A percentile compares a stretch with the other conserved stretches of the same genome.
These are phyloP conservation scores for Monopis laevigella DNA, from an alignment of 2,888 invertebrate species.

Conservation along the genomic window DNA sequence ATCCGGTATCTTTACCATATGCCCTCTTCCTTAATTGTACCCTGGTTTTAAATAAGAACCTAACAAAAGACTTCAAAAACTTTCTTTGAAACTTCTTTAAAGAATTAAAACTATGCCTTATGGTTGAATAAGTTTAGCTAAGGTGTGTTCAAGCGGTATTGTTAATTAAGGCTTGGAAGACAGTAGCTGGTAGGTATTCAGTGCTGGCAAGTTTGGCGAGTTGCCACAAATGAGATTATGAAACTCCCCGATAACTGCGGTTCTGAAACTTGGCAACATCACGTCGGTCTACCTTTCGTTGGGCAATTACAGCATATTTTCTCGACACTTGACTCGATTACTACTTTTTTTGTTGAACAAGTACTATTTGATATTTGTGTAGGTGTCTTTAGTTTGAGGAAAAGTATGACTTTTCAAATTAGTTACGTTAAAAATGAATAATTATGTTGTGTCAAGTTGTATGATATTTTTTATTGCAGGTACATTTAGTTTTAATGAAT, in stretches of 20 bases:
- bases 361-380: no score
- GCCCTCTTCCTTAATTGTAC: background rate
- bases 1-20: constrained; percentile 1
- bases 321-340: no score
- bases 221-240: constrained; percentile 13
- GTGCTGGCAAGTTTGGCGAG: constrained; percentile 7
- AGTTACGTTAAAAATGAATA: no score
- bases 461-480: no score
- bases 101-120: constrained; percentile 3
- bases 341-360: no score
- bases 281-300: constrained; percentile 1
- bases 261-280: background rate
- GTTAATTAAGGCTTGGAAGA: constrained; percentile 11
- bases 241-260: constrained; percentile 9
- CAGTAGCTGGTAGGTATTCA: constrained; percentile 7
- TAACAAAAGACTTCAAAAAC: no score
- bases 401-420: no score
- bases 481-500: no score
- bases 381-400: no score
- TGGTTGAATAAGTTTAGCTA: background rate
- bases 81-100: no score
- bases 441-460: no score
- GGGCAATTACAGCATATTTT: constrained; percentile 7
- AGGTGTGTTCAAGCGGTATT: constrained; percentile 7
- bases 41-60: constrained; percentile 6